A percentile compares a stretch with the other conserved stretches of the same genome.
Conservation (phyloP, 2,888 invertebrate genomes). For the Thymelicus sylvestris region DNA sequence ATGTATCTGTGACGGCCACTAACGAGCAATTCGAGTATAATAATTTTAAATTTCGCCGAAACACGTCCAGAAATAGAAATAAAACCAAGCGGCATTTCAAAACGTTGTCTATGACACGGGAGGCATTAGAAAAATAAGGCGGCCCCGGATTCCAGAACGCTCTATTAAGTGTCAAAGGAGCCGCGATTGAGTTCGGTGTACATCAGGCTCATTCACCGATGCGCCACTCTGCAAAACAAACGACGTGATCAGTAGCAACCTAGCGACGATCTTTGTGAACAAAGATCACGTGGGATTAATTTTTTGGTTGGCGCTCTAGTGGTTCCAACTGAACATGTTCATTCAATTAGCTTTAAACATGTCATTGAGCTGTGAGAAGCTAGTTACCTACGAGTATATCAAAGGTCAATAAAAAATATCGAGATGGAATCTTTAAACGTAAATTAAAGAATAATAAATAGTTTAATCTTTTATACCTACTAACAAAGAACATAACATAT, state of each 20-base stretch:
- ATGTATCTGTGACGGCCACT: background rate
- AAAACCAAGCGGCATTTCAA: constrained; percentile 22
- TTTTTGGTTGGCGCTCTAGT: constrained; percentile 62
- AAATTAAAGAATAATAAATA: too few relatives aligned
- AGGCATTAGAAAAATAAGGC: constrained; percentile 44
- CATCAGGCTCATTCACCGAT: constrained; percentile 57
- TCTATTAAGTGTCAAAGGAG: constrained; percentile 70
- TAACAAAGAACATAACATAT: too few relatives aligned
- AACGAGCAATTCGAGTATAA: constrained; percentile 11
- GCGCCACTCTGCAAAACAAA: constrained; percentile 76
- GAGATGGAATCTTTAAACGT: too few relatives aligned
- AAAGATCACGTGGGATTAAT: constrained; percentile 54
- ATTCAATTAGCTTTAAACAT: constrained; percentile 64
- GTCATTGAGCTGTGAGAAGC: background rate
- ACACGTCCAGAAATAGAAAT: constrained; percentile 16
- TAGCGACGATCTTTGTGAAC: constrained; percentile 55
- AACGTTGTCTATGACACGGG: constrained; percentile 35
- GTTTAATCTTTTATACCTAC: too few relatives aligned
- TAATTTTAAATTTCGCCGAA: constrained; percentile 26
- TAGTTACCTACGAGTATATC: too few relatives aligned
- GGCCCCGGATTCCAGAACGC: constrained; percentile 45
- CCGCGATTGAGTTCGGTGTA: constrained; percentile 62
- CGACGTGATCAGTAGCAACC: constrained; percentile 67
- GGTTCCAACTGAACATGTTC: constrained; percentile 60
- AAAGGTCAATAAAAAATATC: too few relatives aligned